Evolutionary conservation across 2,113 vertebrate species (phyloP).

Genomic region (Charina bottae): DNA sequence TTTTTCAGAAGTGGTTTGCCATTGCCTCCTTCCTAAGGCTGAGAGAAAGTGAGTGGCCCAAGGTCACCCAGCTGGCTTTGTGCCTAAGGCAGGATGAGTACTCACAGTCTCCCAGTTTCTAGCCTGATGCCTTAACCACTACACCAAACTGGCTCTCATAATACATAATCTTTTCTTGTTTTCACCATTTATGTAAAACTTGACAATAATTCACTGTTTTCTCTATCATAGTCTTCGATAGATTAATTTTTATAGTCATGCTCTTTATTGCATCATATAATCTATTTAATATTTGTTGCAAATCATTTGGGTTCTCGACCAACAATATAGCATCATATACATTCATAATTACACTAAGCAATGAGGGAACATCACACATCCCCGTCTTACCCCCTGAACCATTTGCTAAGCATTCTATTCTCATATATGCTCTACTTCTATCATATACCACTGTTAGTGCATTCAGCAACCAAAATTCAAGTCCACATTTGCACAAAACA

Average conservation of each 20-base stretch:
- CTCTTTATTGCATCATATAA: not conserved
- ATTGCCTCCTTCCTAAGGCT: too few relatives aligned
- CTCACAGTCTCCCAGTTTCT: too few relatives aligned
- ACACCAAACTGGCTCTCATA: too few relatives aligned
- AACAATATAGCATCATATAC: not conserved
- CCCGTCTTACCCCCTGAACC: not conserved
- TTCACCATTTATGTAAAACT: not conserved
- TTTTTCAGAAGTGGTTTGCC: too few relatives aligned
- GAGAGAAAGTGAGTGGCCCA: too few relatives aligned
- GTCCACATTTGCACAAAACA: not conserved
- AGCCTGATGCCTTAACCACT: too few relatives aligned
- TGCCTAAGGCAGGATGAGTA: too few relatives aligned
- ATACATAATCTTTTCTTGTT: not conserved
- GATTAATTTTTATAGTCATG: not conserved
- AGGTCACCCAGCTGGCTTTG: too few relatives aligned
- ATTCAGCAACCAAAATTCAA: not conserved
- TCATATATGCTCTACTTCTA: not conserved
- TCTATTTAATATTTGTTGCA: not conserved
- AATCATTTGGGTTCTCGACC: not conserved
- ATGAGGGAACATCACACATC: not conserved
- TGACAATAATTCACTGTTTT: not conserved
- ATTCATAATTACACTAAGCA: not conserved
- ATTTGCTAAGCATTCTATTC: not conserved
- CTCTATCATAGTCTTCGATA: not conserved
- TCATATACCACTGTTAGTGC: not conserved